Evolutionary conservation across 2,797 vertebrate genomes (phyloP).

Genomic region (Centropyge bicolor): DNA sequence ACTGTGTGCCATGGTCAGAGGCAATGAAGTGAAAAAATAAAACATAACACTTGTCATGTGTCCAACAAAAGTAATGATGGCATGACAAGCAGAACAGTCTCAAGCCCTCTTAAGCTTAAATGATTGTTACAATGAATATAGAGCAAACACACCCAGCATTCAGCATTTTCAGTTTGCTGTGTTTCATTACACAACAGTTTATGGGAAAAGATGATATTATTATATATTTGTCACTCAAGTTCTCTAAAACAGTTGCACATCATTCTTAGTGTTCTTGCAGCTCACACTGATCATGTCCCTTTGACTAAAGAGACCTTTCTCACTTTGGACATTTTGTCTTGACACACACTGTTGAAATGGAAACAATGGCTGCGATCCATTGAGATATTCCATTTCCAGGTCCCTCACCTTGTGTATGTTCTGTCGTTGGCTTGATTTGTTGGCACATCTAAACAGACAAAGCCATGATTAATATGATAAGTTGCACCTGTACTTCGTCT

Average conservation of each 20-base stretch:
- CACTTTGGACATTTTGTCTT: not conserved
- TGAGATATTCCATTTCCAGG: not conserved
- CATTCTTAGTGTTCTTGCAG: not conserved
- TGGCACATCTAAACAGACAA: not conserved
- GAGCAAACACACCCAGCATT: not conserved
- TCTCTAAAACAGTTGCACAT: not conserved
- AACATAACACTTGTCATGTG: not conserved
- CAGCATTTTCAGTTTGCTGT: not conserved
- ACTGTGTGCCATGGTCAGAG: not conserved
- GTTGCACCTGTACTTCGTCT: not conserved
- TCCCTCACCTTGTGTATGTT: not conserved
- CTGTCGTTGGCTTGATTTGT: not conserved
- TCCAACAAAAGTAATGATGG: not conserved
- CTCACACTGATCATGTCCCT: not conserved
- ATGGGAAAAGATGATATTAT: not conserved
- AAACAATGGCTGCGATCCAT: slow-evolving; percentile 1
- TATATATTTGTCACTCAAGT: not conserved
- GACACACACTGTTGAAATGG: too few relatives aligned
- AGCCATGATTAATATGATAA: not conserved
- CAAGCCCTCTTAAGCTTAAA: not conserved
- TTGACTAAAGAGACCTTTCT: not conserved
- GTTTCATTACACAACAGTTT: not conserved
- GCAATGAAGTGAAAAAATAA: not conserved
- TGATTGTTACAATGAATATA: not conserved
- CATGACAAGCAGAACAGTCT: not conserved